phyloP scores from a whole-genome alignment of 2,797 vertebrate genomes.

The Sibirionetta formosa region DNA sequence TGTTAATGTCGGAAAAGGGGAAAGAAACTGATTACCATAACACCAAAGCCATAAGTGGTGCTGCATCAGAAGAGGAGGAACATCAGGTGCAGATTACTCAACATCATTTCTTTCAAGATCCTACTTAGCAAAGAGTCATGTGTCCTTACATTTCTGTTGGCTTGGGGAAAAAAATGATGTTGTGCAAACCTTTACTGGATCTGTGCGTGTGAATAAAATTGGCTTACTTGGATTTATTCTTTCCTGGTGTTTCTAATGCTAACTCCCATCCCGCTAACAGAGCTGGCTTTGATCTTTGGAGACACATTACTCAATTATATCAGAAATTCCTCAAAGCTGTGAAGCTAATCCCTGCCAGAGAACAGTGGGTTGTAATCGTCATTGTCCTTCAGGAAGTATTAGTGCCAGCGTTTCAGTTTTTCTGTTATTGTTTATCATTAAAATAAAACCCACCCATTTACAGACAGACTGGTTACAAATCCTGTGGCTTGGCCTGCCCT shows the following conservation, averaged over 20 bases:
- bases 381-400: not conserved
- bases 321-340: slow-evolving; percentile 6
- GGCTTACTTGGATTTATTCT: not conserved
- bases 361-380: not conserved
- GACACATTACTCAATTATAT: slow-evolving; percentile 3
- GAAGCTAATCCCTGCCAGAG: slow-evolving; percentile 24
- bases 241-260: not conserved
- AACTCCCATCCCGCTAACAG: not conserved
- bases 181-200: not conserved
- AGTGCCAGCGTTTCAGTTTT: not conserved
- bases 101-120: not conserved
- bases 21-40: not conserved
- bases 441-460: not conserved
- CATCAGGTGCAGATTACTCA: not conserved
- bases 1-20: not conserved
- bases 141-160: not conserved
- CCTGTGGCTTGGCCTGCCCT: not conserved
- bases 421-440: slow-evolving; percentile 1
- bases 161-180: not conserved
- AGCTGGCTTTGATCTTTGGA: slow-evolving; percentile 30
- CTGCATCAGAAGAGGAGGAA: not conserved
- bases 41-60: not conserved
- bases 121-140: not conserved
- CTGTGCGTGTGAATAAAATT: not conserved
- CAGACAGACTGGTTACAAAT: not conserved